Conservation (phyloP, 1,140 invertebrate genomes). For the Cephus cinctus region DNA sequence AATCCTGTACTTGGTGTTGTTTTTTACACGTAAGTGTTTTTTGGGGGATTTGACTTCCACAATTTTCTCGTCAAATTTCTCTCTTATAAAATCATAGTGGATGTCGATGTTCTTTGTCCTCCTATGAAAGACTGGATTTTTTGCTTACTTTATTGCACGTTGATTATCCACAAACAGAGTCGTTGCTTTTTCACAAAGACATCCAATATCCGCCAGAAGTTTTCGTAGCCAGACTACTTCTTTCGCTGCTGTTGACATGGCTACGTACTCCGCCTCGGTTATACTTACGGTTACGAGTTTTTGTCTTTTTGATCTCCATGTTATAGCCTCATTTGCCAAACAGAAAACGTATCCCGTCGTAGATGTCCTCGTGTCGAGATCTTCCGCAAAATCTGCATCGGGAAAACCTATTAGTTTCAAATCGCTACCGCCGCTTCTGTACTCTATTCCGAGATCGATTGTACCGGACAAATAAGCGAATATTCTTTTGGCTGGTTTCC, state of each 20-base stretch:
- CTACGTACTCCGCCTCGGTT: slow-evolving; percentile 30
- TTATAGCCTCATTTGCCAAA: background rate
- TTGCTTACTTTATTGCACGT: slow-evolving; percentile 16
- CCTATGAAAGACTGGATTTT: slow-evolving; percentile 32
- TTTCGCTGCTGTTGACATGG: too few relatives aligned
- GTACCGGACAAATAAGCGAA: slow-evolving; percentile 20
- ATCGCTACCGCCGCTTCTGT: too few relatives aligned
- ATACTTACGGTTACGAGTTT: slow-evolving; percentile 24
- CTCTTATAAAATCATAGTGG: slow-evolving; percentile 28
- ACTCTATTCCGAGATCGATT: slow-evolving; percentile 9
- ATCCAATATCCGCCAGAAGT: too few relatives aligned
- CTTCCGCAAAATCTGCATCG: slow-evolving; percentile 23
- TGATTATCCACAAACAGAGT: too few relatives aligned
- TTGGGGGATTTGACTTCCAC: too few relatives aligned
- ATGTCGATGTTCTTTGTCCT: slow-evolving; percentile 37
- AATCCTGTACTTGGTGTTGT: too few relatives aligned
- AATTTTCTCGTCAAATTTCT: too few relatives aligned
- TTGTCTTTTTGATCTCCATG: slow-evolving; percentile 25
- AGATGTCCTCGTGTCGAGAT: slow-evolving; percentile 7
- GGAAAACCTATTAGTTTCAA: too few relatives aligned
- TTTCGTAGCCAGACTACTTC: slow-evolving; percentile 12
- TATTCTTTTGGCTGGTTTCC: slow-evolving; percentile 11
- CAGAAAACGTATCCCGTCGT: slow-evolving; percentile 16
- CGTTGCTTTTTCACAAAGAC: too few relatives aligned
- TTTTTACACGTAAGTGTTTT: too few relatives aligned